These are phyloP conservation scores for Natator depressus DNA, from an alignment of 2,113 vertebrate species.

Conservation along the genomic window DNA sequence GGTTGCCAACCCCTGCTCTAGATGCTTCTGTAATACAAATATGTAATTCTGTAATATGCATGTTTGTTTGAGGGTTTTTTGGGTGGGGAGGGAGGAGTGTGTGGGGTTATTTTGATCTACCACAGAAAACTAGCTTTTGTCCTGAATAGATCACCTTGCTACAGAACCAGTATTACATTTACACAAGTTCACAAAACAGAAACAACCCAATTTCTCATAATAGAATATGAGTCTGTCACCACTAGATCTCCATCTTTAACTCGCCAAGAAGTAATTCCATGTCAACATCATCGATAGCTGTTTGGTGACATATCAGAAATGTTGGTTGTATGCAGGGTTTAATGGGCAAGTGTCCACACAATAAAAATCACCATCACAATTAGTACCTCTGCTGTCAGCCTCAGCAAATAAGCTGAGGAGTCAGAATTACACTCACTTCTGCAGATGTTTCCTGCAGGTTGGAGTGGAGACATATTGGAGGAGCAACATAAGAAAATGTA, in stretches of 20 bases:
- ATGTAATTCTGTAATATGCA: rapidly evolving
- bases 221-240: rapidly evolving
- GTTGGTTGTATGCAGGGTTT: neutral
- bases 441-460: conserved; percentile 10
- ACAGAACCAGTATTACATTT: neutral
- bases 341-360: neutral
- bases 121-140: neutral
- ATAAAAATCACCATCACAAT: neutral
- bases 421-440: neutral
- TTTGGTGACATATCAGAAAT: neutral
- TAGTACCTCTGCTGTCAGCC: neutral
- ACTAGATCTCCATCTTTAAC: neutral
- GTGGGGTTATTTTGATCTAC: neutral
- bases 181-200: neutral
- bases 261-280: neutral
- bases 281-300: neutral
- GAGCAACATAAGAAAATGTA: conserved; percentile 22
- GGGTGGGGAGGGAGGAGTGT: rapidly evolving
- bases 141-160: neutral
- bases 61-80: neutral
- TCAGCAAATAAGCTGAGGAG: neutral
- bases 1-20: too few relatives aligned
- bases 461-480: neutral
- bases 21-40: neutral
- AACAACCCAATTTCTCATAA: neutral